A percentile compares a stretch with the other conserved stretches of the same genome.
These are phyloP conservation scores for Quiscalus mexicanus DNA, from an alignment of 2,113 vertebrate genomes.

Conservation along the genomic window DNA sequence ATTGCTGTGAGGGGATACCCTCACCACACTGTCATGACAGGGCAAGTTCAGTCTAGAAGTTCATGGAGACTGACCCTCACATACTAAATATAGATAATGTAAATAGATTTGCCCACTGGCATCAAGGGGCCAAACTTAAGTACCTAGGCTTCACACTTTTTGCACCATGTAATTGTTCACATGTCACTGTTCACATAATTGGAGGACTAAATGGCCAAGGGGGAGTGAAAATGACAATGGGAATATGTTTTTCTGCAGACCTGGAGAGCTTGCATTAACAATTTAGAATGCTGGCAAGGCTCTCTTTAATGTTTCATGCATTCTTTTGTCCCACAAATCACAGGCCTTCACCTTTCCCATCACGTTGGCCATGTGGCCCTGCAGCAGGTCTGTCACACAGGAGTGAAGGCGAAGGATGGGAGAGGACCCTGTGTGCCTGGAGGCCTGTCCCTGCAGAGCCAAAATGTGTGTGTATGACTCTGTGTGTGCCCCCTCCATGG, in stretches of 20 bases:
- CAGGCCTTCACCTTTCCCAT: not conserved
- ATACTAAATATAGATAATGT: not conserved
- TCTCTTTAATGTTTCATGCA: conserved; percentile 9
- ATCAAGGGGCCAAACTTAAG: not conserved
- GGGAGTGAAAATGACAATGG: not conserved
- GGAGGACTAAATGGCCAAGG: not conserved
- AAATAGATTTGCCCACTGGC: not conserved
- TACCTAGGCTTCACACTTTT: not conserved
- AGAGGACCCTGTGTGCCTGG: accelerated
- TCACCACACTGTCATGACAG: not conserved
- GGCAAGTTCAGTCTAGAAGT: not conserved
- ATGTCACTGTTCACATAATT: not conserved
- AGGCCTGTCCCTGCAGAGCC: not conserved
- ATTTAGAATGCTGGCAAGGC: not conserved
- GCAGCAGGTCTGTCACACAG: not conserved
- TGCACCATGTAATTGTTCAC: not conserved
- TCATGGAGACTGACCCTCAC: not conserved
- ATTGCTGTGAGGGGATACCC: not conserved
- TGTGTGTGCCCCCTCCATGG: accelerated
- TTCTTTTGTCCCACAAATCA: not conserved
- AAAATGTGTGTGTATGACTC: too few species aligned
- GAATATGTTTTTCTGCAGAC: not conserved
- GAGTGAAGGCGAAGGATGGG: accelerated
- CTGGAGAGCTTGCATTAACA: not conserved
- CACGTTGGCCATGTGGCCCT: not conserved